Percentiles rank a stretch among this genome's conserved stretches.
Conservation (phyloP, 1,140 invertebrate genomes). For the Carposina sasakii region DNA sequence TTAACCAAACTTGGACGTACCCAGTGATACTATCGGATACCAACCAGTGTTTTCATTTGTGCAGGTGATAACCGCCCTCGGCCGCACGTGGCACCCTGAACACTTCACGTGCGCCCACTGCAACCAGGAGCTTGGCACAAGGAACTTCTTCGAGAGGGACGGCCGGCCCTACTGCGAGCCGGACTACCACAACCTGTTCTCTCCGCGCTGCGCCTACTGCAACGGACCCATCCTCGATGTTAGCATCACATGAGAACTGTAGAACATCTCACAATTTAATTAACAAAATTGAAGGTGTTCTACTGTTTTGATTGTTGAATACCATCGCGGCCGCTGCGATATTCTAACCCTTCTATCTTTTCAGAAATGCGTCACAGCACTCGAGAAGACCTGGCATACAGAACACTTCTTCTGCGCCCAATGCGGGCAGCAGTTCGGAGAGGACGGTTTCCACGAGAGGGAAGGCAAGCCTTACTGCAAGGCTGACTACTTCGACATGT, state of each 20-base stretch:
- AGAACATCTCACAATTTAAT: too few relatives aligned
- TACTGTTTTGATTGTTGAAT: too few relatives aligned
- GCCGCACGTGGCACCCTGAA: slow-evolving; percentile 99
- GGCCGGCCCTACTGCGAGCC: slow-evolving; percentile 97
- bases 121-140: slow-evolving; percentile 95
- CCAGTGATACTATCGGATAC: not conserved
- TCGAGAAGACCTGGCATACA: slow-evolving; percentile 99
- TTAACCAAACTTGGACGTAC: not conserved
- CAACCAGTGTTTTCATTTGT: slow-evolving; percentile 21
- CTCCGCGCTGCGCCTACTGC: slow-evolving; percentile 97
- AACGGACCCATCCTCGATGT: slow-evolving; percentile 98
- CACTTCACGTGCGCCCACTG: slow-evolving; percentile 99
- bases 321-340: too few relatives aligned
- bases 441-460: slow-evolving; percentile 96
- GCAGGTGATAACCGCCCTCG: slow-evolving; percentile 94
- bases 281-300: too few relatives aligned
- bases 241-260: slow-evolving; percentile 59
- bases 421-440: slow-evolving; percentile 97
- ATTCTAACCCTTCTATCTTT: slow-evolving; percentile 50
- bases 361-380: slow-evolving; percentile 98
- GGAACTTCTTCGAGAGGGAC: slow-evolving; percentile 99
- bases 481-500: slow-evolving; percentile 98
- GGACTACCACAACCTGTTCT: slow-evolving; percentile 99
- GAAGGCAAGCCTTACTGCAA: slow-evolving; percentile 96
- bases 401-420: slow-evolving; percentile 99